phyloP scores from a whole-genome alignment of 2,797 vertebrate genomes.

The Acanthiza pusilla region DNA sequence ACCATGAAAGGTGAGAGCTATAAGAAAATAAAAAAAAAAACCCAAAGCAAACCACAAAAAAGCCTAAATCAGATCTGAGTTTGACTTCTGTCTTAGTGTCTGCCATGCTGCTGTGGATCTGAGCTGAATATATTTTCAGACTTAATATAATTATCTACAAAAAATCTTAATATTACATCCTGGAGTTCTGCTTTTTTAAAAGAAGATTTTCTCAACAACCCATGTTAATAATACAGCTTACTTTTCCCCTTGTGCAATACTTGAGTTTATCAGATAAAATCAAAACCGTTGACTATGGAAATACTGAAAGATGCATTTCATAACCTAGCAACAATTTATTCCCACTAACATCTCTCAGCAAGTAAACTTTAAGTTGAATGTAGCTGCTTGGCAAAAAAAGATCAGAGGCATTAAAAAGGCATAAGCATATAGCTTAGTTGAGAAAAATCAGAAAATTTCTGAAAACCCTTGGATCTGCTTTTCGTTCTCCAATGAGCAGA shows the following conservation, averaged over 20 bases:
- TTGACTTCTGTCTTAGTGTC: neutral
- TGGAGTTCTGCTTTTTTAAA: neutral
- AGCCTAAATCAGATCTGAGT: neutral
- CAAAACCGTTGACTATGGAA: neutral
- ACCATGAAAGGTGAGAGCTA: neutral
- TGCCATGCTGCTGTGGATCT: neutral
- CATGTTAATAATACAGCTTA: constrained; percentile 3
- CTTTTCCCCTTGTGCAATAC: neutral
- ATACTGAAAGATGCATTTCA: constrained; percentile 23
- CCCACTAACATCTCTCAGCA: constrained; percentile 10
- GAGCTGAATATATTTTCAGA: neutral
- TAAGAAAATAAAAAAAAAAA: neutral
- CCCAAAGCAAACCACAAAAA: neutral
- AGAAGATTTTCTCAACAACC: neutral
- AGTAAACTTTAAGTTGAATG: constrained; percentile 1
- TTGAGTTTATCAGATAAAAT: constrained; percentile 23
- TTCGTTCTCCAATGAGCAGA: neutral
- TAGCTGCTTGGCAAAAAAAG: neutral
- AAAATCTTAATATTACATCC: neutral
- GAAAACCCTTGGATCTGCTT: neutral
- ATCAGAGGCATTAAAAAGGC: constrained; percentile 28
- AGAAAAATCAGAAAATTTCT: neutral
- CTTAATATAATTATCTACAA: neutral
- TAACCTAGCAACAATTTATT: constrained; percentile 50
- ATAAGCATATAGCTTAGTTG: neutral